Percentiles rank a stretch among this genome's conserved stretches.
These are phyloP conservation scores for Lethenteron camtschaticum DNA, from an alignment of 2,113 vertebrate species.

Conservation along the genomic window DNA sequence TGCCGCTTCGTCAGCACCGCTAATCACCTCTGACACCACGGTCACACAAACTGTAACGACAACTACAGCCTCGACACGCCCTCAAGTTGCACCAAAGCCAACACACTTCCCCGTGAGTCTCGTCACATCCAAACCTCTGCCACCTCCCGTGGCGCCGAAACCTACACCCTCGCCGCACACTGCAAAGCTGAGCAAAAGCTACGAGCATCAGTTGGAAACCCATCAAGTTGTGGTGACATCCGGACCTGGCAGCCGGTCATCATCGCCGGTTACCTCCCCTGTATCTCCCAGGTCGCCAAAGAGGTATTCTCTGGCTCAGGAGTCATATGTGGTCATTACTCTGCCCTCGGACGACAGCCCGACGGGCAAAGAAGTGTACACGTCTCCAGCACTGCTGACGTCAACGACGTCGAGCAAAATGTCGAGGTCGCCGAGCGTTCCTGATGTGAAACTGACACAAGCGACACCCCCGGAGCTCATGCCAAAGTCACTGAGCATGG, in stretches of 20 bases:
- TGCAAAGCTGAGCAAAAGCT: constrained; percentile 28
- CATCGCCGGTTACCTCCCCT: constrained; percentile 32
- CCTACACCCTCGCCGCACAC: constrained; percentile 29
- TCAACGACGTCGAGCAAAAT: too few species aligned
- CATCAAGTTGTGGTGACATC: constrained; percentile 17
- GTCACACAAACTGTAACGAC: constrained; percentile 19
- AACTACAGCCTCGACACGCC: neutral
- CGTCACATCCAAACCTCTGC: constrained; percentile 19
- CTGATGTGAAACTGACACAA: too few species aligned
- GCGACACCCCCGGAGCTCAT: too few species aligned
- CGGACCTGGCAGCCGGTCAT: too few species aligned
- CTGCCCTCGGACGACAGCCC: constrained; percentile 45
- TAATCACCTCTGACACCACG: constrained; percentile 23
- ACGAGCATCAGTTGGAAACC: constrained; percentile 48
- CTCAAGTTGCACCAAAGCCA: constrained; percentile 1
- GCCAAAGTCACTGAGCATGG: too few species aligned
- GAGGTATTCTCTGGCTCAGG: constrained; percentile 24
- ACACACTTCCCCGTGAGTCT: neutral
- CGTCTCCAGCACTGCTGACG: too few species aligned
- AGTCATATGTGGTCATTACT: constrained; percentile 90
- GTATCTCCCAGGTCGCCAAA: constrained; percentile 70
- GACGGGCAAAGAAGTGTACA: too few species aligned
- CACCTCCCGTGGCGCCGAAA: constrained; percentile 82
- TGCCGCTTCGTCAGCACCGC: constrained; percentile 12
- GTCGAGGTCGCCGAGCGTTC: too few species aligned